Evolutionary conservation across 2,113 vertebrate genomes (phyloP).

Genomic region (Periophthalmodon schlosseri): DNA sequence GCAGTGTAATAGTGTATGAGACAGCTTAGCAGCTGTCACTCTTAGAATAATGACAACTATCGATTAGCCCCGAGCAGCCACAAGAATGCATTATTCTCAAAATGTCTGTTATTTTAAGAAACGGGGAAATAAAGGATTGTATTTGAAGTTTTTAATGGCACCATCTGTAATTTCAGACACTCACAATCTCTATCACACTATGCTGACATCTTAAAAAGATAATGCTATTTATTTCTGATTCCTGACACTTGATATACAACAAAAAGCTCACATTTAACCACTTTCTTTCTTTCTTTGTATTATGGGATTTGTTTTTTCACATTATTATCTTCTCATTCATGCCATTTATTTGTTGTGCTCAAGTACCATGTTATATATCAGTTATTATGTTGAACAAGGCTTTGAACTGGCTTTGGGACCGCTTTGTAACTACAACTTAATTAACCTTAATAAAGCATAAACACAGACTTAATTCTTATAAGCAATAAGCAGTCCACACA

Average conservation of each 20-base stretch:
- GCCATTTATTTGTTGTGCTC: too few relatives aligned
- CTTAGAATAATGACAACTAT: conserved; percentile 10
- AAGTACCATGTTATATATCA: too few relatives aligned
- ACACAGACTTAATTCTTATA: too few relatives aligned
- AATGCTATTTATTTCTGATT: conserved; percentile 2
- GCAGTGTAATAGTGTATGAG: conserved; percentile 1
- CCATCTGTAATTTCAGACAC: background rate
- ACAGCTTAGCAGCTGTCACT: conserved; percentile 10
- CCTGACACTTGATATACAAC: background rate
- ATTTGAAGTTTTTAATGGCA: conserved; percentile 6
- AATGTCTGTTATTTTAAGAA: background rate
- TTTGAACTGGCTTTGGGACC: too few relatives aligned
- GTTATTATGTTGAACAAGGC: too few relatives aligned
- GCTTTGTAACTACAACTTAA: too few relatives aligned
- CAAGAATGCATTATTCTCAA: background rate
- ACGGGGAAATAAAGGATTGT: background rate
- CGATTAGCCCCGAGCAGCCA: conserved; percentile 1
- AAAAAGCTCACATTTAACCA: background rate
- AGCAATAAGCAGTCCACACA: too few relatives aligned
- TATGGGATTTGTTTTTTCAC: background rate
- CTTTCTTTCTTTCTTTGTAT: background rate
- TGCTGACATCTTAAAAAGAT: background rate
- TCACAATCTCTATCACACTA: background rate
- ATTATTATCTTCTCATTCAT: too few relatives aligned
- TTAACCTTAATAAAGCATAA: too few relatives aligned